Conservation (phyloP, 2,113 vertebrate genomes). For the Progne subis region DNA sequence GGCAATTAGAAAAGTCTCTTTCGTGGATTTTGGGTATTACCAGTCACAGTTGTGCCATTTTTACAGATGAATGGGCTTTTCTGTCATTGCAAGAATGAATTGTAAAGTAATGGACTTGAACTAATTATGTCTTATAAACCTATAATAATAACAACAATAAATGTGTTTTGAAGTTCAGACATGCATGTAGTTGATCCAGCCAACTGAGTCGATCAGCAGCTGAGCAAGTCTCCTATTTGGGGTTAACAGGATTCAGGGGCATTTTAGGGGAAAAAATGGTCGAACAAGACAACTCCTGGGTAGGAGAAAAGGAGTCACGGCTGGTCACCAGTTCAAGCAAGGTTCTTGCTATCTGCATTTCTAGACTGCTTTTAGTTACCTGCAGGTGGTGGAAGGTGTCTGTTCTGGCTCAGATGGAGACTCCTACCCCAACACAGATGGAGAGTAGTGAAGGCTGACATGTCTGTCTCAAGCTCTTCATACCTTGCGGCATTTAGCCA, state of each 20-base stretch:
- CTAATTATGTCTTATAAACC: conserved; percentile 30
- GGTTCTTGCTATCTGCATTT: background rate
- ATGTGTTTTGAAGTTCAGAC: conserved; percentile 32
- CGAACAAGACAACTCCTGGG: background rate
- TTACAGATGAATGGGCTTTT: conserved; percentile 15
- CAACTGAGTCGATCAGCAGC: background rate
- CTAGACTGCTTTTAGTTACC: background rate
- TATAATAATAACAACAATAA: conserved; percentile 7
- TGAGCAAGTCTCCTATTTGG: background rate
- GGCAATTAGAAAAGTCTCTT: conserved; percentile 28
- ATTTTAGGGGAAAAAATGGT: background rate
- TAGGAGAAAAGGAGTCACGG: background rate
- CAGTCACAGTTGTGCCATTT: background rate
- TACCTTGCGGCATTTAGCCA: background rate
- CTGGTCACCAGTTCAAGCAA: background rate
- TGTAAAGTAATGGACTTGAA: conserved; percentile 49
- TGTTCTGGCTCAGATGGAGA: background rate
- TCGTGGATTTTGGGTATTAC: background rate
- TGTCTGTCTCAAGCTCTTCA: background rate
- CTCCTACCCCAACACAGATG: background rate
- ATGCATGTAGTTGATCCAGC: background rate
- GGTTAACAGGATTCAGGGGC: background rate
- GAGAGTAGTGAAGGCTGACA: background rate
- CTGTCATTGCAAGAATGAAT: conserved; percentile 13
- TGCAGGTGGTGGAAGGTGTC: background rate